These are phyloP conservation scores for Arenicola marina DNA, from an alignment of 2,888 invertebrate genomes.

Conservation along the genomic window DNA sequence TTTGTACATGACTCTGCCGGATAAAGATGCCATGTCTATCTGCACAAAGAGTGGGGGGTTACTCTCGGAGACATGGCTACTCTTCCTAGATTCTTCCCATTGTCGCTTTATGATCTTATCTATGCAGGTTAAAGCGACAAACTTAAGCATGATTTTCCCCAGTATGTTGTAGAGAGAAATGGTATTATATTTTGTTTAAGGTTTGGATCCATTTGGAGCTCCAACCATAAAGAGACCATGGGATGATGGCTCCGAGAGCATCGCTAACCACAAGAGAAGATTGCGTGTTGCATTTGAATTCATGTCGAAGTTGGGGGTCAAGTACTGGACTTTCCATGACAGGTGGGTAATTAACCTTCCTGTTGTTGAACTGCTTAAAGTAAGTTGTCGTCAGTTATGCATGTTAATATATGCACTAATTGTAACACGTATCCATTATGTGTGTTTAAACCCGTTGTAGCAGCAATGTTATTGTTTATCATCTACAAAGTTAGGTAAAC, in stretches of 20 bases:
- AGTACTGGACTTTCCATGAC: conserved; percentile 72
- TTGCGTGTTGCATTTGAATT: conserved; percentile 70
- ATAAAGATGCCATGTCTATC: no score
- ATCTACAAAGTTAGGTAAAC: no score
- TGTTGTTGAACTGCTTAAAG: not conserved
- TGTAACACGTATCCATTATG: no score
- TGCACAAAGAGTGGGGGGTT: no score
- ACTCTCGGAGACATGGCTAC: no score
- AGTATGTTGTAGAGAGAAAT: not conserved
- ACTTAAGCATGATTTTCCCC: no score
- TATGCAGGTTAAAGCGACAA: no score
- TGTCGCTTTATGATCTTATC: no score
- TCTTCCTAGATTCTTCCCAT: no score
- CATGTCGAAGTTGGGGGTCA: conserved; percentile 68
- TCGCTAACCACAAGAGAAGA: conserved; percentile 68
- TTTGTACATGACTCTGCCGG: no score
- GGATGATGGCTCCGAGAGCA: conserved; percentile 67
- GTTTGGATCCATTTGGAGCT: conserved; percentile 63
- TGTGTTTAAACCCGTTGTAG: no score
- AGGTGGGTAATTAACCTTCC: conserved; percentile 43
- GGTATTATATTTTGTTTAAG: conserved; percentile 37
- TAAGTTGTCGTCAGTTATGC: not conserved
- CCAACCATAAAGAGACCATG: conserved; percentile 64
- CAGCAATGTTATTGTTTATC: no score
- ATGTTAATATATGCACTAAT: not conserved